Percentiles rank a stretch among this genome's conserved stretches.
phyloP scores from a whole-genome alignment of 2,113 vertebrate species.

The Rhodinocichla rosea region DNA sequence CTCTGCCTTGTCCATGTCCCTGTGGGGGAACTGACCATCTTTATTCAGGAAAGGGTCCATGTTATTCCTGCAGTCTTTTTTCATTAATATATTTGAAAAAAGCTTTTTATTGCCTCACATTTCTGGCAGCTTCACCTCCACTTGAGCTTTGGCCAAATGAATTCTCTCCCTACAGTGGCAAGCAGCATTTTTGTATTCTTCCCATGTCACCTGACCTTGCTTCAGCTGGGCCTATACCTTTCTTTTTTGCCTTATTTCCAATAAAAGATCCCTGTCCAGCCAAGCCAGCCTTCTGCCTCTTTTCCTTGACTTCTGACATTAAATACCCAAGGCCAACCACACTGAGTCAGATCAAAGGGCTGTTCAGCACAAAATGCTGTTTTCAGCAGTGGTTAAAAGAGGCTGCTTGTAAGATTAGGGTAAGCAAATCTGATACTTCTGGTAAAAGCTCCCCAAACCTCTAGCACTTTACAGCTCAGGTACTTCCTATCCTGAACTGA shows the following conservation, averaged over 20 bases:
- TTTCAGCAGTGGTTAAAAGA: not conserved
- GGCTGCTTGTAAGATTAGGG: not conserved
- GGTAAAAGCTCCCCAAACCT: not conserved
- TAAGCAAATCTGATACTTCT: not conserved
- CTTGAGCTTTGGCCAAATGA: not conserved
- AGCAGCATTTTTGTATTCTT: not conserved
- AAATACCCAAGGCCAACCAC: accelerated
- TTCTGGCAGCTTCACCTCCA: not conserved
- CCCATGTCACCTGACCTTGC: not conserved
- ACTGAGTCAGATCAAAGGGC: not conserved
- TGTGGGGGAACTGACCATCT: not conserved
- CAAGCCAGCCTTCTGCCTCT: not conserved
- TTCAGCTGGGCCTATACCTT: not conserved
- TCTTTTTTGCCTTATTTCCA: not conserved
- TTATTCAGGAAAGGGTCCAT: not conserved
- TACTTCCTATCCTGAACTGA: not conserved
- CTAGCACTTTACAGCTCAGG: not conserved
- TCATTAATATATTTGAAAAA: not conserved
- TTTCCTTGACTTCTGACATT: not conserved
- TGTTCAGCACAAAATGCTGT: not conserved
- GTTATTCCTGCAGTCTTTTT: not conserved
- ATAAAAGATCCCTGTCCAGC: not conserved
- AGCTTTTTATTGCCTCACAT: not conserved
- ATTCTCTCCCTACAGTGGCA: not conserved
- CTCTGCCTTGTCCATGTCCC: not conserved